Evolutionary conservation across 2,888 invertebrate genomes (phyloP).

Genomic region (Hydropsyche betteni): DNA sequence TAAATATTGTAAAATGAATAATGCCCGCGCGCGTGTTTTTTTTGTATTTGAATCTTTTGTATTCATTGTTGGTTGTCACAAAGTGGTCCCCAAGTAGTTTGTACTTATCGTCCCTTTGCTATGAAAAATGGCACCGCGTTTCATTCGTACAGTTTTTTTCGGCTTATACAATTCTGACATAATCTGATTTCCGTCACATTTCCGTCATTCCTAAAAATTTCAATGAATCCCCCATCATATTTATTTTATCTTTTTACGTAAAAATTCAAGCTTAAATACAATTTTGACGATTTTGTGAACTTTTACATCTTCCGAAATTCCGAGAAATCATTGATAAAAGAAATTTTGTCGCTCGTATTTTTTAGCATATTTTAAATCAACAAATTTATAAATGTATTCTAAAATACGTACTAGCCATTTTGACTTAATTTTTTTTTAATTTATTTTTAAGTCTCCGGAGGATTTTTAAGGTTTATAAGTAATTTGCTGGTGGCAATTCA

Average conservation of each 20-base stretch:
- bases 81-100: constrained; percentile 28
- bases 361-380: neutral
- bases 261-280: neutral
- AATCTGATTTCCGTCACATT: constrained; percentile 29
- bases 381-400: neutral
- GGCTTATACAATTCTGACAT: constrained; percentile 24
- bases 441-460: neutral
- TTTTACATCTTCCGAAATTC: neutral
- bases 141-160: constrained; percentile 25
- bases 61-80: constrained; percentile 29
- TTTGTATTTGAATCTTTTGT: constrained; percentile 27
- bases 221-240: constrained; percentile 1
- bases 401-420: no score
- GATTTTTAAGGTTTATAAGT: neutral
- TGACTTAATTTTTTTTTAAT: neutral
- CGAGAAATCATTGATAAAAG: constrained; percentile 1
- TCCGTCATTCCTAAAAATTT: constrained; percentile 8
- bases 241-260: neutral
- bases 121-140: constrained; percentile 25
- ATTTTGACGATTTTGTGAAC: neutral
- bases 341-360: neutral
- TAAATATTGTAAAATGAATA: constrained; percentile 2
- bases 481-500: neutral
- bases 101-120: constrained; percentile 29
- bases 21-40: neutral